phyloP scores from a whole-genome alignment of 37 sponge, comb jelly and placozoan genomes.

The Halisarca cf. caerulea region DNA sequence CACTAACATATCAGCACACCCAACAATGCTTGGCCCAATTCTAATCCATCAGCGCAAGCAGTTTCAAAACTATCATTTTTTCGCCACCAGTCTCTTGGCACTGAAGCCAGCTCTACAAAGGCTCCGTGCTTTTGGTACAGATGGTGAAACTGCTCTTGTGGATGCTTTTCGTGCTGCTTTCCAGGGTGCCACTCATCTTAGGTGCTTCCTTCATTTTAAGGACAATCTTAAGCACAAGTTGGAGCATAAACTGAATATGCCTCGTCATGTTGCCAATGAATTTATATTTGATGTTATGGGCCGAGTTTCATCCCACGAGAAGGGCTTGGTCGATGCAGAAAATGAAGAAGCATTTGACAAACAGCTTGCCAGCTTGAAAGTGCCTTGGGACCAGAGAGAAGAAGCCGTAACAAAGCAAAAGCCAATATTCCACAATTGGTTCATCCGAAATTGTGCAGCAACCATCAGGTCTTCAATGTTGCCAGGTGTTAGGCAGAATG shows the following conservation, averaged over 20 bases:
- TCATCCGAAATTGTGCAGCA: neutral
- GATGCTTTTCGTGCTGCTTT: constrained; percentile 40
- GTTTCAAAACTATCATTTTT: constrained; percentile 15
- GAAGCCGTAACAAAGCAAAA: neutral
- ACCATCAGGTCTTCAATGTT: neutral
- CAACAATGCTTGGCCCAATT: constrained; percentile 27
- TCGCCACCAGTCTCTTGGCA: too few relatives aligned
- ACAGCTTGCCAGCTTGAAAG: neutral
- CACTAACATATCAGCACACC: constrained; percentile 5
- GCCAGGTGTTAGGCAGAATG: neutral
- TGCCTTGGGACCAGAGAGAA: neutral
- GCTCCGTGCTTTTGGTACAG: constrained; percentile 38
- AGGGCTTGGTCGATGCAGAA: neutral
- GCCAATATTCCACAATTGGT: neutral
- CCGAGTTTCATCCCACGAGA: neutral
- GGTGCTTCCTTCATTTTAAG: constrained; percentile 55
- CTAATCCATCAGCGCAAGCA: constrained; percentile 32
- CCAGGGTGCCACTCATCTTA: constrained; percentile 37
- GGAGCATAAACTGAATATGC: neutral
- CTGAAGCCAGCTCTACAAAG: neutral
- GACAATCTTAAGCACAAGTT: constrained; percentile 31
- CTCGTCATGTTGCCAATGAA: neutral
- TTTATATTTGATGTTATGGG: neutral
- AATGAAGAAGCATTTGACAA: neutral
- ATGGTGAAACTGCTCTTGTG: constrained; percentile 34